Evolutionary conservation across 1,140 invertebrate species (phyloP), one percentile per base, ranked within the genome.

Genomic region (Drepana arcuata): DNA sequence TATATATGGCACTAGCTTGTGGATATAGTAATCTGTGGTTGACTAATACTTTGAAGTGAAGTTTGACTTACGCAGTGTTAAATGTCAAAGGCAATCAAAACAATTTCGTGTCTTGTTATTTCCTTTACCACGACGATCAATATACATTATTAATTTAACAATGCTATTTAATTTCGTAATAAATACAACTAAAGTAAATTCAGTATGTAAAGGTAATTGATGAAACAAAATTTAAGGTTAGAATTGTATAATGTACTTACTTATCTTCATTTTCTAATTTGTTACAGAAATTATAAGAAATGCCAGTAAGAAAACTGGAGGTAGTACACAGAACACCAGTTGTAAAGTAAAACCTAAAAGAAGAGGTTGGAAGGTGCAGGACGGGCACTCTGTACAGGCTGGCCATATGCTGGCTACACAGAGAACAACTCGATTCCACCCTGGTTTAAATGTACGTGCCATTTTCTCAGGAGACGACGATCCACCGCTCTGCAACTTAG

Each of bases 401-500:
- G 90, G 91, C n/a, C 87, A 86, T 16, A 88, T 92, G 34, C 60
- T 94, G 24, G 91, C 85, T 0, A 88, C 86, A 0, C 92, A 95
- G 70, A 73, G 82, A 34, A 87, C 56, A n/a, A 69, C 89, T 0
- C 84, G 91, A 41, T 94, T 90, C 65, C 92, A 93, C 82, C 92
- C 92, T n/a, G 92, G 92, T 2, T 71, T 93, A 39, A 89, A 93
- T 86, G 92, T 93, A 83, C 85, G 70, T n/a, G n/a, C n/a, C n/a
- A n/a, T n/a, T n/a, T n/a, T n/a, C n/a, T n/a, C n/a, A n/a, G n/a
- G n/a, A n/a, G n/a, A n/a, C n/a, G n/a, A n/a, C n/a, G n/a, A n/a
- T n/a, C n/a, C n/a, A n/a, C n/a, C n/a, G n/a, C n/a, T n/a, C n/a
- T n/a, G n/a, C n/a, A n/a, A n/a, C n/a, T n/a, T n/a, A n/a, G n/a